Base-by-base conservation (phyloP, 2,797 vertebrate species). In the Cyclopterus lumpus region DNA sequence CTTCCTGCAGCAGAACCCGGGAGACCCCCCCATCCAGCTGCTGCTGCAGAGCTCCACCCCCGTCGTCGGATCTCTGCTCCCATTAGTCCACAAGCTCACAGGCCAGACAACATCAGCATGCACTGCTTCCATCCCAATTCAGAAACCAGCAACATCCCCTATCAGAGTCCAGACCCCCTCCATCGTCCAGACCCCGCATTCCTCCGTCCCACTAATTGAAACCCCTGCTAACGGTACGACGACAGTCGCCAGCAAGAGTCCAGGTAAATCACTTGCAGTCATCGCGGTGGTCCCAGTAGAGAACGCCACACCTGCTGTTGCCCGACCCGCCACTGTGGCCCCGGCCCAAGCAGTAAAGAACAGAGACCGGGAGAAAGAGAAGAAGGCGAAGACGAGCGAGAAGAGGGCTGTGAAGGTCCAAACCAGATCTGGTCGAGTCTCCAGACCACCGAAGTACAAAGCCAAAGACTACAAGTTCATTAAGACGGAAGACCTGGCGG, bases 381-480 rank as follows among this genome's bases (percentile, higher is more conserved):
- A 93, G n/a, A 95, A 93, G 40, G 69, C 74, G 16, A 94, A 95
- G 55, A 92, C 92, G 51, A 96, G 93, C 30, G 88, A 94, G 3
- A 98, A 95, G 86, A 97, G 96, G 70, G 91, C 94, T 0, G 70
- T 94, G 48, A 98, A 97, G 82, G 95, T 99, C 54, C 96, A 97
- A 90, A 99, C 97, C 1, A 93, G 98, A 32, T 99, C 97, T 0
- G 98, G 98, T 4, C 93, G 98, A 5, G 96, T 99, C 54, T 99
- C 98, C 38, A 93, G 96, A 5, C 98, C 98, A 0, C 98, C 98
- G 0, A 99, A 96, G 87, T 95, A 99, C 86, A 99, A 99, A 91
- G 97, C 96, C 57, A 97, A 95, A 92, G 97, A 99, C 89, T 99
- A 98, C 83, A 99, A 97, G 77, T 99, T 99, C 88, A 99, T 99